These are phyloP conservation scores for Antitype chi DNA, from an alignment of 2,888 invertebrate genomes.

Conservation along the genomic window DNA sequence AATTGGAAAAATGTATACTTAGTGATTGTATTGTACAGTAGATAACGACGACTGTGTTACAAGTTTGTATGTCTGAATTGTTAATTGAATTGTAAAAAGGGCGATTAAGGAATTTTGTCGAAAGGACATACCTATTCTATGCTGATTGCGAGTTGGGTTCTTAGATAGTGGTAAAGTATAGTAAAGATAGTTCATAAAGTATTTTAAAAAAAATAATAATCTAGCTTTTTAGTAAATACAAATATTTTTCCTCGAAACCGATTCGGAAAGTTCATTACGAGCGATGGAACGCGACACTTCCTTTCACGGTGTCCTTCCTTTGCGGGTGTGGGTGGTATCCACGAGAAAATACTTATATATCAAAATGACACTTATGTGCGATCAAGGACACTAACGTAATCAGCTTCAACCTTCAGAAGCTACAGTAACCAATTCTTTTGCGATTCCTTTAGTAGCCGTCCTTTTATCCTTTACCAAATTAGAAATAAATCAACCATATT, in stretches of 20 bases:
- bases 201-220: not conserved
- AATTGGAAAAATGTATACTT: constrained; percentile 48
- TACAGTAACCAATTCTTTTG: constrained; percentile 23
- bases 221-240: not conserved
- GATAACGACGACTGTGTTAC: constrained; percentile 19
- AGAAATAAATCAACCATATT: constrained; percentile 38
- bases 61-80: constrained; percentile 10
- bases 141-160: not conserved
- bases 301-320: not conserved
- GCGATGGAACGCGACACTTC: not conserved
- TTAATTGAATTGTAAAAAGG: not conserved
- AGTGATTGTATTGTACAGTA: constrained; percentile 39
- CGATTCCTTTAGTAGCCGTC: constrained; percentile 8
- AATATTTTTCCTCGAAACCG: not conserved
- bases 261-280: not conserved
- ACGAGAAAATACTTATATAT: constrained; percentile 5
- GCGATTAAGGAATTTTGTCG: not conserved
- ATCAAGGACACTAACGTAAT: constrained; percentile 11
- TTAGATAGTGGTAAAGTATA: no score
- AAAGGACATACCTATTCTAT: not conserved
- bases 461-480: constrained; percentile 26
- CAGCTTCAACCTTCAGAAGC: constrained; percentile 3
- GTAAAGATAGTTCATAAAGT: not conserved
- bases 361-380: not conserved
- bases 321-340: not conserved